Percentiles rank a stretch among this genome's conserved stretches.
Conservation (phyloP, 2,888 invertebrate genomes). For the Allolobophora icterica region DNA sequence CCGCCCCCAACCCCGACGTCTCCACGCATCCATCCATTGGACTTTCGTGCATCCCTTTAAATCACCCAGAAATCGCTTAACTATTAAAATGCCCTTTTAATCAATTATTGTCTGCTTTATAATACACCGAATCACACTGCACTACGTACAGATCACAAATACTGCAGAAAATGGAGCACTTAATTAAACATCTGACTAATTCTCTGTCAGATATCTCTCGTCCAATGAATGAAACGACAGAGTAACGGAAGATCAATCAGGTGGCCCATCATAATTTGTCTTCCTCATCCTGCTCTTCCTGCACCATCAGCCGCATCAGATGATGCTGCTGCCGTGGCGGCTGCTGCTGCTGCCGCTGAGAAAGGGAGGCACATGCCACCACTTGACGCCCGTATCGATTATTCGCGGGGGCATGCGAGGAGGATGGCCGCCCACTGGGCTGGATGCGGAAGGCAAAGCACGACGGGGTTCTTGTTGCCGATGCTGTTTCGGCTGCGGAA, state of each 20-base stretch:
- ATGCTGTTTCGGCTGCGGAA: too few relatives aligned
- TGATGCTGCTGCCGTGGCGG: background rate
- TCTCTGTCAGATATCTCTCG: too few relatives aligned
- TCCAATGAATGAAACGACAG: background rate
- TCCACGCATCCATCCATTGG: too few relatives aligned
- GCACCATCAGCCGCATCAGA: background rate
- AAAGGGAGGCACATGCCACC: conserved; percentile 11
- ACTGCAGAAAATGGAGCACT: background rate
- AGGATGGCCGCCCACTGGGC: background rate
- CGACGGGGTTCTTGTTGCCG: background rate
- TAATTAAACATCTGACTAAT: too few relatives aligned
- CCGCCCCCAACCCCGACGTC: too few relatives aligned
- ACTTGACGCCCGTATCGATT: conserved; percentile 7
- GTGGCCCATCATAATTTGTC: conserved; percentile 11
- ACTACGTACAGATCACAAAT: background rate
- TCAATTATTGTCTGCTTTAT: background rate
- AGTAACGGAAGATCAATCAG: background rate
- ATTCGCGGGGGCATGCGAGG: background rate
- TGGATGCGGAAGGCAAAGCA: background rate
- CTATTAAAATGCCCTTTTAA: too few relatives aligned
- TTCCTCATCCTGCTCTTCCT: background rate
- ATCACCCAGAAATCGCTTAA: too few relatives aligned
- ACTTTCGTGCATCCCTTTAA: too few relatives aligned
- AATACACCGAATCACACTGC: background rate
- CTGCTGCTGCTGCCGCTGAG: background rate